phyloP scores from a whole-genome alignment of 2,113 vertebrate genomes.

The Synchiropus splendidus region DNA sequence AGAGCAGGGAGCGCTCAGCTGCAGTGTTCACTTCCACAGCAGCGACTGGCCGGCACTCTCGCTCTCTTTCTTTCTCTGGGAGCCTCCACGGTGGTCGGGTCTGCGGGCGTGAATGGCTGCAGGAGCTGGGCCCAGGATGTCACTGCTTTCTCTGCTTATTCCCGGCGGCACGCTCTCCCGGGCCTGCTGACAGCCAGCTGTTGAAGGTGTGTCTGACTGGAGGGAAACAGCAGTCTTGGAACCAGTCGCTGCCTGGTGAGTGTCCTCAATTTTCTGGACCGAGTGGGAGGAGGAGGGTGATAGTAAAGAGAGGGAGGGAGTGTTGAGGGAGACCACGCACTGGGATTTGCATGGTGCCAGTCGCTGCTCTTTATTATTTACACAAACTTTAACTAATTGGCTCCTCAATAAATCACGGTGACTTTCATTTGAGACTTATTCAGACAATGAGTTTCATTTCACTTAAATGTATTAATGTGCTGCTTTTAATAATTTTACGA shows the following conservation, averaged over 20 bases:
- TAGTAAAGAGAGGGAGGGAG: slow-evolving; percentile 32
- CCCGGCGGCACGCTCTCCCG: slow-evolving; percentile 6
- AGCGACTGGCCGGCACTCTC: too few relatives aligned
- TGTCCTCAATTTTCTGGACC: slow-evolving; percentile 51
- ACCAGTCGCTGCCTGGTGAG: slow-evolving; percentile 53
- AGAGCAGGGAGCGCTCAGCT: slow-evolving; percentile 63
- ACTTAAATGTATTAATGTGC: too few relatives aligned
- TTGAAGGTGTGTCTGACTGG: slow-evolving; percentile 42
- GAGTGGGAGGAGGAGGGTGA: slow-evolving; percentile 55
- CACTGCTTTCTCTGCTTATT: slow-evolving; percentile 16
- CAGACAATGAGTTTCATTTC: too few relatives aligned
- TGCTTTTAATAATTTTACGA: too few relatives aligned
- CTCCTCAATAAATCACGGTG: too few relatives aligned
- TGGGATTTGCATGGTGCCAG: too few relatives aligned
- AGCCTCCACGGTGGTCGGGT: slow-evolving; percentile 13
- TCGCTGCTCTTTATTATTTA: too few relatives aligned
- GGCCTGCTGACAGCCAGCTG: slow-evolving; percentile 44
- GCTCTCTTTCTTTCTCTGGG: slow-evolving; percentile 37
- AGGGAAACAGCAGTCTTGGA: slow-evolving; percentile 30
- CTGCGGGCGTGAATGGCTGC: slow-evolving; percentile 14
- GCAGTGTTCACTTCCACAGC: slow-evolving; percentile 50
- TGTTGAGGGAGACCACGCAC: slow-evolving; percentile 26
- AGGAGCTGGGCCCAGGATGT: slow-evolving; percentile 13
- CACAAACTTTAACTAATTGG: too few relatives aligned
- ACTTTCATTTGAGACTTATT: too few relatives aligned